Conservation (phyloP, 1,140 invertebrate genomes). For the Drosophila pseudoananassae region DNA sequence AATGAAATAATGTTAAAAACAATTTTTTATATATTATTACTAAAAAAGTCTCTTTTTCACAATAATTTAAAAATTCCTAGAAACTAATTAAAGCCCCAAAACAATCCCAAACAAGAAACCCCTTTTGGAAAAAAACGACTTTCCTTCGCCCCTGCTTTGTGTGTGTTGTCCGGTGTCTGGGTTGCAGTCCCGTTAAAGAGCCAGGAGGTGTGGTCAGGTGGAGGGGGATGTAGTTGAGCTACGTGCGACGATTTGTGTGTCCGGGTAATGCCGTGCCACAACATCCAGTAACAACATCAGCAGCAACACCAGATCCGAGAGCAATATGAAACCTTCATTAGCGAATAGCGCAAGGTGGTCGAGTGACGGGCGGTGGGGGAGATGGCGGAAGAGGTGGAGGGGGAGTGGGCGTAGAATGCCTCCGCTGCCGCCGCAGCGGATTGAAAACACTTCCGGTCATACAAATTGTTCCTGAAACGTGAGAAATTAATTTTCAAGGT, state of each 20-base stretch:
- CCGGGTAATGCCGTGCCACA: constrained; percentile 25
- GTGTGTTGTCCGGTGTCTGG: constrained; percentile 19
- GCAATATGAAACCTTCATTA: constrained; percentile 74
- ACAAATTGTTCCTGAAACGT: constrained; percentile 75
- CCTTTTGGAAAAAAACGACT: background rate
- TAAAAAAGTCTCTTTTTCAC: no score
- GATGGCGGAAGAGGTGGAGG: background rate
- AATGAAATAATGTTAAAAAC: no score
- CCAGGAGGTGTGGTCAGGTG: constrained; percentile 19
- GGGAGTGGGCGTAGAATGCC: background rate
- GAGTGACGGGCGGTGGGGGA: background rate
- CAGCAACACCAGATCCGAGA: constrained; percentile 26
- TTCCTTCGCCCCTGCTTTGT: background rate
- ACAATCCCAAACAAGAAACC: background rate
- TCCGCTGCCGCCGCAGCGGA: constrained; percentile 26
- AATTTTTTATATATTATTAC: no score
- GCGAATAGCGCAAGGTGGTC: constrained; percentile 24
- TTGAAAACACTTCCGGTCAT: constrained; percentile 70
- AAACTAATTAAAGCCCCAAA: no score
- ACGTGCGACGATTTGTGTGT: constrained; percentile 68
- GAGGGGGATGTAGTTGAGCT: constrained; percentile 44
- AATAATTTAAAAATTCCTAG: no score
- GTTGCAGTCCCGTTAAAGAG: constrained; percentile 34
- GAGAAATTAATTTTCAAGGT: constrained; percentile 74
- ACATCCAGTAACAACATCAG: constrained; percentile 20